phyloP scores from a whole-genome alignment of 2,888 invertebrate genomes.

The Cotesia congregata region DNA sequence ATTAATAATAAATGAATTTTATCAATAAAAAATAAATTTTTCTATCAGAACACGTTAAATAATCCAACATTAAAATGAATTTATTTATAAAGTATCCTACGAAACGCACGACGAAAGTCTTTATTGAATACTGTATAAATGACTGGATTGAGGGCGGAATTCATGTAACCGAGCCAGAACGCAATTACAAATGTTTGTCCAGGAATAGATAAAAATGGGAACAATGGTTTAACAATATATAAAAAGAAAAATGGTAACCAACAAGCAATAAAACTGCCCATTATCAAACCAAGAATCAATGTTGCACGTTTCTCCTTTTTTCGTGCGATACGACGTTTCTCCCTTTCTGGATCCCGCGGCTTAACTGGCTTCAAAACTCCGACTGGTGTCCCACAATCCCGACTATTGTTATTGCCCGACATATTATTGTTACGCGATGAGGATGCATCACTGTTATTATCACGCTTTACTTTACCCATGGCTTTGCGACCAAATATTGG shows the following conservation, averaged over 20 bases:
- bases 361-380: slow-evolving; percentile 80
- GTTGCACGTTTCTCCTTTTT: slow-evolving; percentile 98
- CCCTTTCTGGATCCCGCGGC: slow-evolving; percentile 91
- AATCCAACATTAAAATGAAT: slow-evolving; percentile 63
- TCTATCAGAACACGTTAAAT: too few relatives aligned
- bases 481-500: slow-evolving; percentile 86
- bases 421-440: slow-evolving; percentile 52
- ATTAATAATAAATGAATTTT: too few relatives aligned
- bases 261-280: slow-evolving; percentile 98
- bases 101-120: slow-evolving; percentile 95
- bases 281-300: slow-evolving; percentile 94
- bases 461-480: slow-evolving; percentile 72
- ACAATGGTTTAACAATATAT: slow-evolving; percentile 89
- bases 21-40: too few relatives aligned
- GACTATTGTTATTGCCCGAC: slow-evolving; percentile 68
- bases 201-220: slow-evolving; percentile 82
- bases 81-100: slow-evolving; percentile 96
- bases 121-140: slow-evolving; percentile 98
- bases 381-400: slow-evolving; percentile 71
- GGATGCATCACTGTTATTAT: slow-evolving; percentile 60
- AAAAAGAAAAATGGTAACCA: slow-evolving; percentile 99
- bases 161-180: slow-evolving; percentile 98
- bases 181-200: slow-evolving; percentile 90
- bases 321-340: slow-evolving; percentile 91
- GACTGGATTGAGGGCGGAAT: slow-evolving; percentile 94